Evolutionary conservation across 2,888 invertebrate species (phyloP).

Genomic region (Lysandra coridon): DNA sequence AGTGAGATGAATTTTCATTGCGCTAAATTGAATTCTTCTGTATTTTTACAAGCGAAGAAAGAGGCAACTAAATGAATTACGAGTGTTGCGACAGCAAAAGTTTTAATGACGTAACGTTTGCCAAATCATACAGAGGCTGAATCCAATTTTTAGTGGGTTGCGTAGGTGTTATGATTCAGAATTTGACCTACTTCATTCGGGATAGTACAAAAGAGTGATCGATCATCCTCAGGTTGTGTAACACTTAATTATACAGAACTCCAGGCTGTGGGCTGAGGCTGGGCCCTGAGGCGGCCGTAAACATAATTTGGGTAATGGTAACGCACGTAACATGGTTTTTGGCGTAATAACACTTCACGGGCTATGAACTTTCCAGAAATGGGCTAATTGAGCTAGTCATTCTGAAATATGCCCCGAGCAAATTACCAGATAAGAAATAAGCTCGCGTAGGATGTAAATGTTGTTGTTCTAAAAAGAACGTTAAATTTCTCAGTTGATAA

Average conservation of each 20-base stretch:
- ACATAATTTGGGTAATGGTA: constrained; percentile 21
- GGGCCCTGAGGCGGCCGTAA: background rate
- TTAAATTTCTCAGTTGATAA: background rate
- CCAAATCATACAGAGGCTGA: constrained; percentile 46
- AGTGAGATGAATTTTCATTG: constrained; percentile 21
- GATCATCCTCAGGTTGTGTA: constrained; percentile 24
- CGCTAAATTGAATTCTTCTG: constrained; percentile 16
- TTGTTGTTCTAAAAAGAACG: background rate
- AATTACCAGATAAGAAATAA: background rate
- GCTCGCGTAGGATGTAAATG: background rate
- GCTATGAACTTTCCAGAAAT: constrained; percentile 20
- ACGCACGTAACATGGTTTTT: constrained; percentile 21
- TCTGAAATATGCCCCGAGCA: constrained; percentile 9
- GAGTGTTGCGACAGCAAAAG: constrained; percentile 30
- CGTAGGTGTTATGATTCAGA: constrained; percentile 46
- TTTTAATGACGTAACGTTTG: constrained; percentile 41
- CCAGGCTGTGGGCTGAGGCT: background rate
- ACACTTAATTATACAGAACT: constrained; percentile 17
- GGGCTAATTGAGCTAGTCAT: constrained; percentile 6
- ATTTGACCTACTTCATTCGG: constrained; percentile 13
- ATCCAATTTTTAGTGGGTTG: constrained; percentile 46
- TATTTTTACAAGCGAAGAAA: constrained; percentile 4
- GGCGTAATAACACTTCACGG: constrained; percentile 15
- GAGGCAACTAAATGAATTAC: constrained; percentile 15
- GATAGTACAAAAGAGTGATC: constrained; percentile 24